Base-by-base conservation (phyloP, 2,888 invertebrate genomes). In the Eumacrocentrus americanus region DNA sequence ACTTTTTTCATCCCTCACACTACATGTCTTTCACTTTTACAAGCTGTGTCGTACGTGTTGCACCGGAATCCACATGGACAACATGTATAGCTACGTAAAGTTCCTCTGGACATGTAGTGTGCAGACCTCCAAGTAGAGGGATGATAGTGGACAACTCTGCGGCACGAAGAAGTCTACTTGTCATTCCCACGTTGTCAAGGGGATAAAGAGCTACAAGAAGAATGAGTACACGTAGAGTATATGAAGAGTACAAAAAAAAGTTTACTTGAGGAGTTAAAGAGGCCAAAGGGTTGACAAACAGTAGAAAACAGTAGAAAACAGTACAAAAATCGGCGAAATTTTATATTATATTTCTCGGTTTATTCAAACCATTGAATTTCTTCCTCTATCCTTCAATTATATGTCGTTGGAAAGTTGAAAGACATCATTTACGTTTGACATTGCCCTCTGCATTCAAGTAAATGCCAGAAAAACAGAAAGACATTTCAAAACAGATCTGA, bases 101-200 rank as follows among this genome's bases (percentile, higher is more conserved):
- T n/a, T n/a, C n/a, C n/a, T n/a, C n/a, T n/a, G n/a, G n/a, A n/a
- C n/a, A n/a, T n/a, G 11, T 25, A 23, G 62, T 61, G 61, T 60
- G 47, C 54, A 42, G 46, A 64, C 14, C n/a, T n/a, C n/a, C 54
- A 34, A 35, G 48, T 60, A 20, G 37, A 60, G 57, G 58, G 66
- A 61, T 68, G 69, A 64, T 67, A 58, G 70, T 71, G 70, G 69
- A 67, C 67, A 56, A 55, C 29, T 58, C 53, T 59, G 63, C 58
- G 63, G 62, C 63, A 58, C 54, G 58, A 64, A 70, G 72, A 71
- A 75, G 75, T 74, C 76, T 78, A n/a, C n/a, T n/a, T 75, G 76
- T 77, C 77, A 79, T 79, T 76, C 77, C 72, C 71, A 69, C 68
- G 70, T 69, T 67, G 65, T 61, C 44, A 25, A 12, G 20, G 23